Percentiles rank a stretch among this genome's conserved stretches.
phyloP scores from a whole-genome alignment of 2,113 vertebrate genomes.

The Onychorhynchus coronatus region DNA sequence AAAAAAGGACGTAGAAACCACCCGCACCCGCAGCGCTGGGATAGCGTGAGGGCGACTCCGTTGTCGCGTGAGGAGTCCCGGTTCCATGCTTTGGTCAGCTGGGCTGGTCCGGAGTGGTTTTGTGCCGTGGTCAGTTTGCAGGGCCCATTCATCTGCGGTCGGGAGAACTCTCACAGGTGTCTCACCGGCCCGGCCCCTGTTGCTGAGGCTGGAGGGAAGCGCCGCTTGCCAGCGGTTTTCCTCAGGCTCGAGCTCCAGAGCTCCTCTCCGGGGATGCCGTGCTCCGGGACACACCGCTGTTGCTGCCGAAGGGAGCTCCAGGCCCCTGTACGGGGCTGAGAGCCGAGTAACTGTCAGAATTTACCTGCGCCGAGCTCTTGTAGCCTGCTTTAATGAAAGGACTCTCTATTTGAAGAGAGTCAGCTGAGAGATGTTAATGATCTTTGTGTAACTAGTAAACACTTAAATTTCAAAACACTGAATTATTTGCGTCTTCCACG shows the following conservation, averaged over 20 bases:
- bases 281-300: neutral
- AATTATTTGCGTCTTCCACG: rapidly evolving
- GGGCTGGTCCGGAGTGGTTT: neutral
- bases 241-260: rapidly evolving
- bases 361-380: neutral
- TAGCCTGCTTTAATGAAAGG: neutral
- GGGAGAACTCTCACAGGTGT: neutral
- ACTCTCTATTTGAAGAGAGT: neutral
- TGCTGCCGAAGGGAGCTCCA: neutral
- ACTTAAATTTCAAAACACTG: neutral
- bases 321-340: neutral
- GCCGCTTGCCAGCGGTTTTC: neutral
- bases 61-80: neutral
- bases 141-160: neutral
- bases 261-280: too few species aligned
- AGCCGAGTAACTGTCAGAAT: neutral
- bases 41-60: neutral
- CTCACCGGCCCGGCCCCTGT: too few species aligned
- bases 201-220: rapidly evolving
- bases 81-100: rapidly evolving
- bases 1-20: rapidly evolving
- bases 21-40: neutral
- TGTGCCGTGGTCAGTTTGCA: neutral
- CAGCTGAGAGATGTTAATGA: neutral
- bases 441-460: neutral